phyloP scores from a whole-genome alignment of 2,797 vertebrate genomes.

The Cephalopachus bancanus region DNA sequence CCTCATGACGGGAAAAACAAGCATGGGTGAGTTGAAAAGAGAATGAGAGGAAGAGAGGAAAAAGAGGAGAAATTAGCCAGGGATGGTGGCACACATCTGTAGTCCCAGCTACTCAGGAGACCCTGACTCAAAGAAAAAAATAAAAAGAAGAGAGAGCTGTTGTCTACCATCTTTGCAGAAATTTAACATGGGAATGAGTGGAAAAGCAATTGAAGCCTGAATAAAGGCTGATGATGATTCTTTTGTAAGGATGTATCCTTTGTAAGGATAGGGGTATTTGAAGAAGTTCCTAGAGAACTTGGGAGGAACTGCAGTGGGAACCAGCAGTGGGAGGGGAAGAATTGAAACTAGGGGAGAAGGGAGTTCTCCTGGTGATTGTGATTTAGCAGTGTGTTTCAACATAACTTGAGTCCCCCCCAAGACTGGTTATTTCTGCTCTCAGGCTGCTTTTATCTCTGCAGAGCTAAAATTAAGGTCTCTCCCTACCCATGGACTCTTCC shows the following conservation, averaged over 20 bases:
- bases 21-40: not conserved
- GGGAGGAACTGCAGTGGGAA: not conserved
- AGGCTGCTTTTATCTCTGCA: not conserved
- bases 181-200: not conserved
- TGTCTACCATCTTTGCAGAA: slow-evolving; percentile 13
- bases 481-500: not conserved
- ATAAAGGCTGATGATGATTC: not conserved
- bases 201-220: slow-evolving; percentile 4
- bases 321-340: not conserved
- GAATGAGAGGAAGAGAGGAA: not conserved
- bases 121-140: too few relatives aligned
- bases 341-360: not conserved
- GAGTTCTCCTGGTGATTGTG: not conserved
- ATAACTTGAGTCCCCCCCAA: not conserved
- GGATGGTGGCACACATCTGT: too few relatives aligned
- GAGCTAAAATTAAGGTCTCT: not conserved
- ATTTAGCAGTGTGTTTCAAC: not conserved
- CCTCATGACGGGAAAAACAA: not conserved
- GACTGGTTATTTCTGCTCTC: not conserved
- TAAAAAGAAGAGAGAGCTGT: not conserved
- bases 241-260: not conserved
- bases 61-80: too few relatives aligned
- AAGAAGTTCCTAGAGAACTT: not conserved
- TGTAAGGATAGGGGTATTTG: not conserved
- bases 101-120: too few relatives aligned